A percentile compares a stretch with the other conserved stretches of the same genome.
Evolutionary conservation across 2,113 vertebrate species (phyloP).

Genomic region (Scomber colias): DNA sequence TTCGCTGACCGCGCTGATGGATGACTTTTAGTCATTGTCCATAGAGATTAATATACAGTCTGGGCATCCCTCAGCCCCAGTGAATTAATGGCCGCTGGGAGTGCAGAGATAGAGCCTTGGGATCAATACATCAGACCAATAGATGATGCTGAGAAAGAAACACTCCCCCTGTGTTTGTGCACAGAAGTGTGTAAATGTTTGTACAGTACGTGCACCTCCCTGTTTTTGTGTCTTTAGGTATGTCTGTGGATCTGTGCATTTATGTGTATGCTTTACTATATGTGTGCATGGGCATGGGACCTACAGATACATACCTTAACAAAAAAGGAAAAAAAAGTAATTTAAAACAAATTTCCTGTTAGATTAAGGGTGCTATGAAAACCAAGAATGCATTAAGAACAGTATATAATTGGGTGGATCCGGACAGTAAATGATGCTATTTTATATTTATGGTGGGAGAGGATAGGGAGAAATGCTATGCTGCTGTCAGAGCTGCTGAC

Average conservation of each 20-base stretch:
- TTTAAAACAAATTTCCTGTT: too few species aligned
- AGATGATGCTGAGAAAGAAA: constrained; percentile 45
- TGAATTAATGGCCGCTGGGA: constrained; percentile 68
- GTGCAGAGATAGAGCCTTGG: constrained; percentile 47
- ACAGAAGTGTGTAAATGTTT: constrained; percentile 22
- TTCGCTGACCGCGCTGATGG: constrained; percentile 28
- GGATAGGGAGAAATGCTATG: too few species aligned
- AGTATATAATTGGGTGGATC: too few species aligned
- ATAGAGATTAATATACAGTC: constrained; percentile 57
- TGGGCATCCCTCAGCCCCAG: constrained; percentile 33
- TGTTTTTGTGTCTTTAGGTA: background rate
- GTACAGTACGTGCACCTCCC: background rate
- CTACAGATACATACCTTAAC: too few species aligned
- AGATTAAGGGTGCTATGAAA: too few species aligned
- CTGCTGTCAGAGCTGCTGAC: too few species aligned
- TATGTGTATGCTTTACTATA: background rate
- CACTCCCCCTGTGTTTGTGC: constrained; percentile 18
- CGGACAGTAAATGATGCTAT: too few species aligned
- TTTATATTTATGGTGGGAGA: too few species aligned
- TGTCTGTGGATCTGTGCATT: background rate
- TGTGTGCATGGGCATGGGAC: too few species aligned
- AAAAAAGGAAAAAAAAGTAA: too few species aligned
- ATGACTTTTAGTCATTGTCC: constrained; percentile 58
- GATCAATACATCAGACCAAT: constrained; percentile 66
- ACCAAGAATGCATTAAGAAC: too few species aligned